These are phyloP conservation scores for Bombyx mori DNA, from an alignment of 1,140 invertebrate genomes.

Conservation along the genomic window DNA sequence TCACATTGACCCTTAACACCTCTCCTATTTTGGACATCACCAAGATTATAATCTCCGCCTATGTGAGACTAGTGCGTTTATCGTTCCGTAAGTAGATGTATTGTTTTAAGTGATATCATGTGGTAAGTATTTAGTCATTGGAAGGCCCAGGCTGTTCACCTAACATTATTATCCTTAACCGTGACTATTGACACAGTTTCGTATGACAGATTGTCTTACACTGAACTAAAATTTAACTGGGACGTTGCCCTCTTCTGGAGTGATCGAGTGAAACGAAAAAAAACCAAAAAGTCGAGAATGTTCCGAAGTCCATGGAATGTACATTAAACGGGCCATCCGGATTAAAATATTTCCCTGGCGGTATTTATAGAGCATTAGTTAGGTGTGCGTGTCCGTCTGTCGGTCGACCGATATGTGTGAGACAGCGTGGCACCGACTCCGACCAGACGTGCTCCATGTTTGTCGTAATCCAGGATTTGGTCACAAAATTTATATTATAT, in stretches of 20 bases:
- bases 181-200: slow-evolving; percentile 40
- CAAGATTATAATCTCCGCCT: slow-evolving; percentile 45
- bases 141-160: slow-evolving; percentile 24
- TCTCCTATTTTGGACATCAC: slow-evolving; percentile 53
- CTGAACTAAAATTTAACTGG: slow-evolving; percentile 26
- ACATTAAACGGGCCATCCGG: slow-evolving; percentile 60
- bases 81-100: too few species aligned
- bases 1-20: slow-evolving; percentile 58
- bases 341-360: slow-evolving; percentile 65
- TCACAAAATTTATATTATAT: slow-evolving; percentile 20
- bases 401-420: slow-evolving; percentile 49
- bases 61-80: slow-evolving; percentile 12
- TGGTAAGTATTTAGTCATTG: slow-evolving; percentile 12
- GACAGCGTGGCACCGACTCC: slow-evolving; percentile 64
- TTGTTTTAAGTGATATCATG: slow-evolving; percentile 4
- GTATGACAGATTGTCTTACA: slow-evolving; percentile 28
- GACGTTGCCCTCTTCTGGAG: slow-evolving; percentile 26
- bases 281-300: slow-evolving; percentile 26
- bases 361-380: slow-evolving; percentile 60
- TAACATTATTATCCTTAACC: slow-evolving; percentile 24
- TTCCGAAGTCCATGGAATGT: slow-evolving; percentile 51
- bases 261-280: slow-evolving; percentile 30
- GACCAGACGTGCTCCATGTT: slow-evolving; percentile 47
- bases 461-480: slow-evolving; percentile 54
- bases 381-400: slow-evolving; percentile 57